These are phyloP conservation scores for Meta bourneti DNA, from an alignment of 2,888 invertebrate species.

Conservation along the genomic window DNA sequence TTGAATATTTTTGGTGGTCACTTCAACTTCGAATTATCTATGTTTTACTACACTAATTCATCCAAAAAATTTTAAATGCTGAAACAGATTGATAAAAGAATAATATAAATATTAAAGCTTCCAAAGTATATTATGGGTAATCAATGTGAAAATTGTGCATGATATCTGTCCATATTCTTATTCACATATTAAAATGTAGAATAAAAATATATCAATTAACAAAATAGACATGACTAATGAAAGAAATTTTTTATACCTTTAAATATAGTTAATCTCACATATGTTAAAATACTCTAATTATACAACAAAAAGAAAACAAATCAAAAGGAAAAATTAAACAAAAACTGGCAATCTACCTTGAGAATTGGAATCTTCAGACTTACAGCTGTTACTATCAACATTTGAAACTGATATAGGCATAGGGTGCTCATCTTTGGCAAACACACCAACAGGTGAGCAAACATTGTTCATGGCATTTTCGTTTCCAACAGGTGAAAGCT, in stretches of 20 bases:
- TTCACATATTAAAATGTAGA: too few relatives aligned
- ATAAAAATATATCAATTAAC: neutral
- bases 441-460: neutral
- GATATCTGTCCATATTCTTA: too few relatives aligned
- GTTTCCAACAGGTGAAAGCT: neutral
- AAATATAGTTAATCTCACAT: neutral
- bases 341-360: slow-evolving; percentile 38
- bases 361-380: slow-evolving; percentile 12
- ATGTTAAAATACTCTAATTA: too few relatives aligned
- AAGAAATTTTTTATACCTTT: neutral
- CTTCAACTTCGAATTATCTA: too few relatives aligned
- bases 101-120: too few relatives aligned
- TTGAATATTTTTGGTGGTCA: too few relatives aligned
- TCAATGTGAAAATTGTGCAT: too few relatives aligned
- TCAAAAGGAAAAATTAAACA: slow-evolving; percentile 13
- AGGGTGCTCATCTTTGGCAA: neutral
- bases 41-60: too few relatives aligned
- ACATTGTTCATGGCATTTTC: neutral
- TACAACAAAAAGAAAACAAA: neutral
- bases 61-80: too few relatives aligned
- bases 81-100: too few relatives aligned
- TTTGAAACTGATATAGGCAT: neutral
- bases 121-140: too few relatives aligned
- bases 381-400: neutral
- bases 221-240: neutral